A percentile compares a stretch with the other conserved stretches of the same genome.
Conservation (phyloP, 2,797 vertebrate genomes). For the Siniperca scherzeri region DNA sequence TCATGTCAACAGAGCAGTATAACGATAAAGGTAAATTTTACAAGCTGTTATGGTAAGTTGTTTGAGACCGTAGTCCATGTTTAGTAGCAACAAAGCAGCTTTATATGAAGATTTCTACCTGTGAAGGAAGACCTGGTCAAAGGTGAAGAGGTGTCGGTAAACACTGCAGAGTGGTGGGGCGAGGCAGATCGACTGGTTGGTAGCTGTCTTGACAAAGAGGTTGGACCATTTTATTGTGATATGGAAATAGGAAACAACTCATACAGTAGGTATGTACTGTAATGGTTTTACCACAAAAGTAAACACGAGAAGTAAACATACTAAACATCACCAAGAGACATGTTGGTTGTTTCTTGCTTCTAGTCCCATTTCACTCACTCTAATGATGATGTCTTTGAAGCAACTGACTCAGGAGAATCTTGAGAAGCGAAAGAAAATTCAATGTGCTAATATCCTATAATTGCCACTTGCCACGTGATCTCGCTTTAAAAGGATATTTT, state of each 20-base stretch:
- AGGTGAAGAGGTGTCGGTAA: slow-evolving; percentile 35
- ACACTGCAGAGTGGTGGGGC: slow-evolving; percentile 9
- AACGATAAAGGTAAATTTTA: slow-evolving; percentile 2
- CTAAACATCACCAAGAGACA: too few relatives aligned
- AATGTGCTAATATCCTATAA: too few relatives aligned
- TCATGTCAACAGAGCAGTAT: slow-evolving; percentile 27
- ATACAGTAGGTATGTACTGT: too few relatives aligned
- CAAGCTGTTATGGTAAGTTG: background rate
- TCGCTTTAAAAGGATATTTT: too few relatives aligned
- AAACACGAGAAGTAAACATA: too few relatives aligned
- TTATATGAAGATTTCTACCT: slow-evolving; percentile 41
- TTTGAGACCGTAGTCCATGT: slow-evolving; percentile 11
- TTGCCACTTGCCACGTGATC: too few relatives aligned
- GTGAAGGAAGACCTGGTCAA: slow-evolving; percentile 45
- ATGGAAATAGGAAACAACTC: background rate
- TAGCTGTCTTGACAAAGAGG: background rate
- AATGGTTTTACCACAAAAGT: background rate
- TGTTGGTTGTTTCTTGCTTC: too few relatives aligned
- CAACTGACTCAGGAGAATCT: too few relatives aligned
- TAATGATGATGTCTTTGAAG: too few relatives aligned
- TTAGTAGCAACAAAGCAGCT: background rate
- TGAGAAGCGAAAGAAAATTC: too few relatives aligned
- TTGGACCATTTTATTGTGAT: background rate
- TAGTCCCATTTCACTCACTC: too few relatives aligned
- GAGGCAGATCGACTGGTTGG: slow-evolving; percentile 8